phyloP scores from a whole-genome alignment of 1,140 invertebrate genomes.

The Drosophila baimaii region DNA sequence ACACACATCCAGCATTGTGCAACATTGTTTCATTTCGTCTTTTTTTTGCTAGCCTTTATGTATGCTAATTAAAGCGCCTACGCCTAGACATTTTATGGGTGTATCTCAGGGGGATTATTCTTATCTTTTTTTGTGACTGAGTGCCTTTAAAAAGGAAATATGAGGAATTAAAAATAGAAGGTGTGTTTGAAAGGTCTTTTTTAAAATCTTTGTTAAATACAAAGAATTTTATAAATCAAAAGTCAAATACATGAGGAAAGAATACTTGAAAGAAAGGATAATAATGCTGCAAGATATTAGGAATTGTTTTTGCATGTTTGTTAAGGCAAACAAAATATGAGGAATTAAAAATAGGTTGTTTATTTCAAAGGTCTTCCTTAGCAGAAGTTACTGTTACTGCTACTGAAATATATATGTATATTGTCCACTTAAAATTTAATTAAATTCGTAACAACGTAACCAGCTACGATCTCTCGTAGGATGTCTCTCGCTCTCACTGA shows the following conservation, averaged over 20 bases:
- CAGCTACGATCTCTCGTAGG: no score
- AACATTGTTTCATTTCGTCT: conserved; percentile 31
- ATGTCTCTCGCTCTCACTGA: no score
- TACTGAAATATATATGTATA: no score
- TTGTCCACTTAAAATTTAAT: no score
- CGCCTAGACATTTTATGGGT: conserved; percentile 17
- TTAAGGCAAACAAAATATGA: not conserved
- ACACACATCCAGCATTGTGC: conserved; percentile 16
- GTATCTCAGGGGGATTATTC: conserved; percentile 22
- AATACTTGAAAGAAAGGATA: not conserved
- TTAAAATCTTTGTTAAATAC: not conserved
- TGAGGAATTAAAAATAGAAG: not conserved
- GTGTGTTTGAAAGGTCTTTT: not conserved
- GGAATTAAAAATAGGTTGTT: not conserved
- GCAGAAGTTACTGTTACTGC: no score
- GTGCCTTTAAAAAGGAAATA: not conserved
- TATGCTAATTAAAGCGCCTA: conserved; percentile 69
- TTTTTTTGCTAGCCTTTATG: conserved; percentile 10
- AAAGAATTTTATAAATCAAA: not conserved
- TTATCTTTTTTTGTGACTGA: not conserved
- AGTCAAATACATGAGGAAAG: not conserved
- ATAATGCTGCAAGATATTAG: not conserved
- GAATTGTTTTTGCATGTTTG: not conserved
- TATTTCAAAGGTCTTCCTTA: no score
- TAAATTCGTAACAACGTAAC: no score